phyloP scores from a whole-genome alignment of 64 coral and sea anemone genomes.

The Exaiptasia diaphana region DNA sequence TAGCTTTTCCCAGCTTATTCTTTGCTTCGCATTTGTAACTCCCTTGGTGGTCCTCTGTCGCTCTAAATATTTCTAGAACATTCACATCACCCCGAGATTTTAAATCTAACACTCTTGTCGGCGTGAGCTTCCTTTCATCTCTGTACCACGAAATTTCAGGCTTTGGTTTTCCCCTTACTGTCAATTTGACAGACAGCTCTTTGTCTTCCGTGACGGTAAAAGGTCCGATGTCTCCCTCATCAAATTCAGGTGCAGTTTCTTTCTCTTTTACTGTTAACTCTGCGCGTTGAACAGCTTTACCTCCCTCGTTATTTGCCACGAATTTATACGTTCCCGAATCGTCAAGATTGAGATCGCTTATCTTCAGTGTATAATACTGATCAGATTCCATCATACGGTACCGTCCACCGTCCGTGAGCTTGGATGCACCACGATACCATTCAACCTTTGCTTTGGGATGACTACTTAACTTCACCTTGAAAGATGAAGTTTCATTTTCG shows the following conservation, averaged over 20 bases:
- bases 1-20: conserved; percentile 52
- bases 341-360: conserved; percentile 56
- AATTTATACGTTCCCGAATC: conserved; percentile 78
- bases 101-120: conserved; percentile 43
- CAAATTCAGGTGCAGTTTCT: conserved; percentile 60
- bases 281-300: conserved; percentile 33
- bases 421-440: conserved; percentile 76
- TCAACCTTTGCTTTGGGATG: conserved; percentile 62
- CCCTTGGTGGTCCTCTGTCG: conserved; percentile 47
- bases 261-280: conserved; percentile 24
- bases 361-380: conserved; percentile 55
- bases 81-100: conserved; percentile 56
- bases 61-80: conserved; percentile 56
- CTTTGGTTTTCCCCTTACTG: conserved; percentile 66
- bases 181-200: conserved; percentile 43
- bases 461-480: conserved; percentile 55
- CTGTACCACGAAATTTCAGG: conserved; percentile 81
- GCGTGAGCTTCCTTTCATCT: conserved; percentile 46
- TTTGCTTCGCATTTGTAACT: conserved; percentile 77
- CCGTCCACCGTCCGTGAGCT: conserved; percentile 65
- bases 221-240: conserved; percentile 46
- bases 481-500: conserved; percentile 62
- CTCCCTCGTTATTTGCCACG: conserved; percentile 72
- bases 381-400: conserved; percentile 71
- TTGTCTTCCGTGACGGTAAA: conserved; percentile 61